Base-by-base conservation (phyloP, 35 echinoderm and acorn worm genomes). In the Apostichopus parvimensis region DNA sequence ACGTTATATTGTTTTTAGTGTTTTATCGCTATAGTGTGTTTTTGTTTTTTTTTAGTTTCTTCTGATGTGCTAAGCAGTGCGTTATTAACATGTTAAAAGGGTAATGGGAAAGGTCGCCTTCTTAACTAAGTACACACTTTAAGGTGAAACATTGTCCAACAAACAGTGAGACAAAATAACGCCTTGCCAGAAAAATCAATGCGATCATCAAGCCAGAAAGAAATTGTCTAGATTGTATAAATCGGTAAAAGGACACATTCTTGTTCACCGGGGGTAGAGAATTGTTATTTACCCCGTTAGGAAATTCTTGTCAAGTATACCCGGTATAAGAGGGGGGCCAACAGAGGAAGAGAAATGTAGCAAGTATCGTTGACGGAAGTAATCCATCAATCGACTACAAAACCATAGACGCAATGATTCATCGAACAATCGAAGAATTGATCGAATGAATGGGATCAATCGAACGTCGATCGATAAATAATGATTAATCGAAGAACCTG, bases 11-110 rank as follows among this genome's bases (percentile, higher is more conserved):
- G 6, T 68, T 11, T 68, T 17, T 68, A 68, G 4, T 15, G 10
- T 13, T 5, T 13, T 68, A 68, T 5, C 6, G 9, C 28, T 1
- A 34, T 34, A 34, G 1, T 1, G 28, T 34, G 1, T 34, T 0
- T 34, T 34, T 1, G 28, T 34, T 1, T 34, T 0, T 34, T 34
- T 34, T 34, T 34, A 34, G 28, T 34, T 34, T 34, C 28, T 34
- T 34, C 28, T 0, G 15, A 20, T 7, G 17, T 75, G 71, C 6
- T 22, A 75, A 75, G n/a, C 21, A 22, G 71, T n/a, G 71, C 71
- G 71, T 75, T 75, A 75, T 75, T 75, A 75, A 75, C 18, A 22
- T 75, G 17, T 75, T 75, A 75, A 75, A 75, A 75, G 71, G 71
- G 20, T 75, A 75, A 75, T 75, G 71, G 71, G 15, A 75, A 75